These are phyloP conservation scores for Osmerus mordax DNA, from an alignment of 2,113 vertebrate genomes.

Conservation along the genomic window DNA sequence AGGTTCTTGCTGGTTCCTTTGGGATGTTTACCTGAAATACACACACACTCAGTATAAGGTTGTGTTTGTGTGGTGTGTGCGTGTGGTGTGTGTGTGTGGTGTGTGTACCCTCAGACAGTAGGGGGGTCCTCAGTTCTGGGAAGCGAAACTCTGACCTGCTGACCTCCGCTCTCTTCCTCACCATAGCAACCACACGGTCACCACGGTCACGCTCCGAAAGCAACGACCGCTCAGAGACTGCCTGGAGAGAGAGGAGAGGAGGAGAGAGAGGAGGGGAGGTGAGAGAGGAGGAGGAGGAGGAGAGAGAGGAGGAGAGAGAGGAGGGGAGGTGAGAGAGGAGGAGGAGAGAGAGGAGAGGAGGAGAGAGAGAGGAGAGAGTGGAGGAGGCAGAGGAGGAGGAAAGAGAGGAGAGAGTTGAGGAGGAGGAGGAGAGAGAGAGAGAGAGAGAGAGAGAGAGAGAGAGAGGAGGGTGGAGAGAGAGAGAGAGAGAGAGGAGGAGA, in stretches of 20 bases:
- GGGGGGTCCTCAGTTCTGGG: constrained; percentile 68
- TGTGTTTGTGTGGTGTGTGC: neutral
- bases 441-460: neutral
- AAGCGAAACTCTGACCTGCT: constrained; percentile 21
- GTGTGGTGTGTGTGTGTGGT: constrained; percentile 9
- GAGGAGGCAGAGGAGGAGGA: neutral
- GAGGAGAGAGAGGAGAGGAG: constrained; percentile 22
- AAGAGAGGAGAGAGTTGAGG: neutral
- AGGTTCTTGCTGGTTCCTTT: constrained; percentile 69
- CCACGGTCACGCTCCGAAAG: constrained; percentile 55
- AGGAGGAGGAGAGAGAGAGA: neutral
- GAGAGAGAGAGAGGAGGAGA: neutral
- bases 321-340: neutral
- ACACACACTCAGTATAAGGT: constrained; percentile 22
- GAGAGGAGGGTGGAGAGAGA: neutral
- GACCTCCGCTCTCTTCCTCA: constrained; percentile 34
- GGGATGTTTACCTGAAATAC: constrained; percentile 37
- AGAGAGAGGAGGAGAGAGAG: neutral
- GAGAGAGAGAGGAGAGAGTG: neutral
- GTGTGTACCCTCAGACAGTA: constrained; percentile 8
- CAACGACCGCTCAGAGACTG: constrained; percentile 71
- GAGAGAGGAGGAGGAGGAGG: neutral
- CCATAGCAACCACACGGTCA: neutral
- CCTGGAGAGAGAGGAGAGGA: too few relatives aligned
- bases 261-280: neutral